Evolutionary conservation across 2,113 vertebrate genomes (phyloP), one percentile per base, ranked within the genome.

Genomic region (Bos javanicus): DNA sequence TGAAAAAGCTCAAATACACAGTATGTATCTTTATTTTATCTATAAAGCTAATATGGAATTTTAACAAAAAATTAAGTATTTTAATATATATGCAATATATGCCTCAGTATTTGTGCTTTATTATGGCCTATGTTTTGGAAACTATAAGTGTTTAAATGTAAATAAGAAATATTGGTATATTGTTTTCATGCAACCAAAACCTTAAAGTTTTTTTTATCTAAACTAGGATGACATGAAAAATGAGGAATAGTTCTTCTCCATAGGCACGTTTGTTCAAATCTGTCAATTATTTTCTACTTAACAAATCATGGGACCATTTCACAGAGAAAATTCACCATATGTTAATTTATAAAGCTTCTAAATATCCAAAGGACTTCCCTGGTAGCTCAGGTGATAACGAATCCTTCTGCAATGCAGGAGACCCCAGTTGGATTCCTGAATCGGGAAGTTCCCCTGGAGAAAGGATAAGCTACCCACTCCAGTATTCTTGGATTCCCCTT

Each of bases 1-100:
- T 95, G 97, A 95, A 84, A 98, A 98, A 94, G 26, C 19, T 52
- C 95, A 98, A 7, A 60, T 93, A 48, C 94, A 96, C 92, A 98
- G 98, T 98, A 98, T 98, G 98, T 98, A 99, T 39, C 76, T 59
- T 59, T 10, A 56, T 71, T 94, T 96, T 4, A 52, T 83, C 14
- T 93, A 12, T 57, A 94, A 67, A 23, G 2, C 0, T 90, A 59
- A 33, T 28, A n/a, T 54, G 39, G 10, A 74, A 6, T 16, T 23
- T 95, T 93, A 67, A 50, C 86, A 39, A 87, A 88, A 46, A 50
- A 33, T 33, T 81, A 36, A 82, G 36, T 36, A 23, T 54, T 82
- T 91, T 56, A 76, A 43, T 43, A 43, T 23, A 13, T 21, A 39
- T 12, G 10, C 5, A 91, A 78, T 89, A 4, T 92, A 5, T 90